Evolutionary conservation across 2,888 invertebrate genomes (phyloP), one percentile per base, ranked within the genome.

Genomic region (Andrena hattorfiana): DNA sequence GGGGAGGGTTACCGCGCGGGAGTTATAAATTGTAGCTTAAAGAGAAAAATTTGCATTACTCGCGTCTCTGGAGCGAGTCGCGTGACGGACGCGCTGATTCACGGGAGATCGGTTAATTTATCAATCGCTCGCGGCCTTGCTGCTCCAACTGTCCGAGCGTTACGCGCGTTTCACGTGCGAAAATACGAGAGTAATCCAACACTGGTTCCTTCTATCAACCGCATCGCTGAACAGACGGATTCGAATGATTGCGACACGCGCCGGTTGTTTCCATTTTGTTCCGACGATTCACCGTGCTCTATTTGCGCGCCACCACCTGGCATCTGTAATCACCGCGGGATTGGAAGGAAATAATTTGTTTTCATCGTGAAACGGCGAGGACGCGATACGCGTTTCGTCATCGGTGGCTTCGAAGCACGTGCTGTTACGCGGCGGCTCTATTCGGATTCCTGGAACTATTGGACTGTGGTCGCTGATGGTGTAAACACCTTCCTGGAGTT

Each of bases 11-110:
- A 71, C 64, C 48, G 62, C 68, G 54, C 8, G 59, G 60, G 68
- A 49, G 71, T 63, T 49, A 2, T 35, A 30, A 87, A 78, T 63
- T 42, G 77, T 59, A 54, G 42, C 81, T 80, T 78, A 74, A 79
- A 86, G 76, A 77, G 81, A 84, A 86, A 86, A 83, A 81, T 73
- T 83, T 84, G 79, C 71, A 81, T 88, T 78, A 83, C 67, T 82
- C 75, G 70, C 63, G 28, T 26, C 35, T 13, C 28, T 1, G 72
- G 10, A 42, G 49, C 54, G 49, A 69, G n/a, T 16, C 80, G 77
- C 68, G 59, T 54, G 59, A 68, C 64, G 66, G 56, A 66, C 59
- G 42, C 77, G 80, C 62, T 69, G 77, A 74, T 82, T 76, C 70
- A 56, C 67, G 56, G 28, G 59, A 10, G 63, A 67, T 80, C 60